A percentile compares a stretch with the other conserved stretches of the same genome.
phyloP scores from a whole-genome alignment of 2,888 invertebrate species.

The Ochropacha duplaris region DNA sequence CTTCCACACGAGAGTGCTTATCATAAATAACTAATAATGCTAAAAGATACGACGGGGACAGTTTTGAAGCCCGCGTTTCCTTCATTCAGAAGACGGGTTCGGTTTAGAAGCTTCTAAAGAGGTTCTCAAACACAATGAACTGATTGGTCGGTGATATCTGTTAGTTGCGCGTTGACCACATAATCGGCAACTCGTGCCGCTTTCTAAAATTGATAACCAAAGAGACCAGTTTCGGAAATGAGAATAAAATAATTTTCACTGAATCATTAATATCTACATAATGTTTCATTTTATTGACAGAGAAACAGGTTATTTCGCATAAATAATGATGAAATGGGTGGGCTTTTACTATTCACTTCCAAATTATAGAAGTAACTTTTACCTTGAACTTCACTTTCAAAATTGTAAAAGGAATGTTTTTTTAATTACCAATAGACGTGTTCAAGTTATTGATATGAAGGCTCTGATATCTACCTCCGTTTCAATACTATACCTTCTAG shows the following conservation, averaged over 20 bases:
- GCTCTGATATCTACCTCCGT: no score
- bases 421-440: no score
- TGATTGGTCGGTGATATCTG: background rate
- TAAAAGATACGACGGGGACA: background rate
- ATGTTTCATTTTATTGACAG: conserved; percentile 2
- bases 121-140: background rate
- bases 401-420: no score
- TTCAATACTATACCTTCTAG: no score
- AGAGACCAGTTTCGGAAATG: conserved; percentile 6
- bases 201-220: conserved; percentile 9
- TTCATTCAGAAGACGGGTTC: background rate
- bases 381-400: background rate
- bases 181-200: conserved; percentile 1
- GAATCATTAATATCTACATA: conserved; percentile 8
- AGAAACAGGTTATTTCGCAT: conserved; percentile 1
- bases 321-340: background rate
- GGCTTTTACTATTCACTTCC: background rate
- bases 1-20: background rate
- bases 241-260: background rate
- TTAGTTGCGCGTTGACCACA: conserved; percentile 1
- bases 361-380: background rate
- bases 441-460: no score
- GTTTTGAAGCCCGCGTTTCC: background rate
- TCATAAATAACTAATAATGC: background rate
- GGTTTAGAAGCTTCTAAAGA: background rate